Conservation (phyloP, 2,888 invertebrate genomes). For the Mythimna albipuncta region DNA sequence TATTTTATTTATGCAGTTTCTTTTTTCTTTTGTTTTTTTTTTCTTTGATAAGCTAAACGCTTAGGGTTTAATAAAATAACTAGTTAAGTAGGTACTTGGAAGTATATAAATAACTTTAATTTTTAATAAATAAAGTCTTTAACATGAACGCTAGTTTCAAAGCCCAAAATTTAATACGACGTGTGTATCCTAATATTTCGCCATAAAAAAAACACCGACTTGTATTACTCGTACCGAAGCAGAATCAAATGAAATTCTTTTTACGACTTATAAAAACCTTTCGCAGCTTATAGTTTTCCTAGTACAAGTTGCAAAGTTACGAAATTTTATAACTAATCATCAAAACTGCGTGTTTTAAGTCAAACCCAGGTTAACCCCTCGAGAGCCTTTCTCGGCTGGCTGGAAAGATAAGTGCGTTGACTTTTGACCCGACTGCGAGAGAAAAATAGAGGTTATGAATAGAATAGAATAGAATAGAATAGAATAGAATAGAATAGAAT, state of each 20-base stretch:
- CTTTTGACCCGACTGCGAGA: neutral
- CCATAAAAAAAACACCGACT: conserved; percentile 30
- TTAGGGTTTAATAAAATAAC: too few relatives aligned
- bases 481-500: too few relatives aligned
- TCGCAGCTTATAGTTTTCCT: neutral
- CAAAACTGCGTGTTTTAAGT: conserved; percentile 5
- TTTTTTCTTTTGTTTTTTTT: too few relatives aligned
- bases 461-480: too few relatives aligned
- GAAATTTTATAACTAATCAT: conserved; percentile 1
- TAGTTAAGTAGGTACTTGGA: too few relatives aligned
- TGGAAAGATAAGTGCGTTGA: neutral
- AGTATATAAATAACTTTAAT: too few relatives aligned
- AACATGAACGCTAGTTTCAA: conserved; percentile 2
- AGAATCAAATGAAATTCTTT: conserved; percentile 35
- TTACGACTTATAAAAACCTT: conserved; percentile 3
- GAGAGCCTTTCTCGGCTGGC: neutral
- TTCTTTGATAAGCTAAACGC: too few relatives aligned
- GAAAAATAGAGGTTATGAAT: too few relatives aligned
- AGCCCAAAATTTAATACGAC: conserved; percentile 42
- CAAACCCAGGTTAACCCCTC: neutral
- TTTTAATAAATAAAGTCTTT: too few relatives aligned
- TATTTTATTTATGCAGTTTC: too few relatives aligned
- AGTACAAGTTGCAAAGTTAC: neutral
- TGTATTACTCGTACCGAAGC: conserved; percentile 8
- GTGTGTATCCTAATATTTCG: conserved; percentile 43